phyloP scores from a whole-genome alignment of 2,797 vertebrate genomes.

The Tapirus indicus region DNA sequence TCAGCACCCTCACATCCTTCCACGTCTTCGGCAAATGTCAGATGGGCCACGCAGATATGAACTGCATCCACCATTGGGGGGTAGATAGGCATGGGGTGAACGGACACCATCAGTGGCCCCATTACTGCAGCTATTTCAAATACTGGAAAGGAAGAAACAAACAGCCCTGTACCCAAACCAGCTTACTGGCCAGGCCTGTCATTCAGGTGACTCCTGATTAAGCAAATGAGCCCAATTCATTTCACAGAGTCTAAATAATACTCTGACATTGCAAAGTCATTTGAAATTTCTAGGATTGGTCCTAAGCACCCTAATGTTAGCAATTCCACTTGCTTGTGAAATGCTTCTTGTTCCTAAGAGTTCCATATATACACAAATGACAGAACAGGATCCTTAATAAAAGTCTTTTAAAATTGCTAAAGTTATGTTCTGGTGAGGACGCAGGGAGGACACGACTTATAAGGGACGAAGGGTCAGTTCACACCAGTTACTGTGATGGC shows the following conservation, averaged over 20 bases:
- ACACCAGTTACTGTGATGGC: background rate
- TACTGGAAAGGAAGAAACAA: background rate
- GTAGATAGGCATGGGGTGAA: background rate
- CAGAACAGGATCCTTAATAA: background rate
- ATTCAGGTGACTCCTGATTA: background rate
- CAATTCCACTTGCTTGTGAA: background rate
- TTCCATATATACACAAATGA: background rate
- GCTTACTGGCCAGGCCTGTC: background rate
- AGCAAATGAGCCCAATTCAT: background rate
- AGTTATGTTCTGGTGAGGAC: background rate
- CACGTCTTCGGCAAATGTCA: background rate
- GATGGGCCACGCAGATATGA: background rate
- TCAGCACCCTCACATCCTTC: background rate
- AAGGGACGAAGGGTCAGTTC: background rate
- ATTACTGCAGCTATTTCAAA: background rate
- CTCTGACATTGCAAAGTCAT: background rate
- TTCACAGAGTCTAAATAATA: slow-evolving; percentile 5
- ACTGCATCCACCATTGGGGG: background rate
- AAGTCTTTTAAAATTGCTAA: background rate
- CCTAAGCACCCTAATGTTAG: background rate
- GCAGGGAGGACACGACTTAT: background rate
- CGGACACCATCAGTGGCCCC: background rate
- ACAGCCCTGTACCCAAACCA: background rate
- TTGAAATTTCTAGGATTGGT: background rate
- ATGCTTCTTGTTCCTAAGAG: background rate